These are phyloP conservation scores for Aegithalos caudatus DNA, from an alignment of 2,113 vertebrate species.

Conservation along the genomic window DNA sequence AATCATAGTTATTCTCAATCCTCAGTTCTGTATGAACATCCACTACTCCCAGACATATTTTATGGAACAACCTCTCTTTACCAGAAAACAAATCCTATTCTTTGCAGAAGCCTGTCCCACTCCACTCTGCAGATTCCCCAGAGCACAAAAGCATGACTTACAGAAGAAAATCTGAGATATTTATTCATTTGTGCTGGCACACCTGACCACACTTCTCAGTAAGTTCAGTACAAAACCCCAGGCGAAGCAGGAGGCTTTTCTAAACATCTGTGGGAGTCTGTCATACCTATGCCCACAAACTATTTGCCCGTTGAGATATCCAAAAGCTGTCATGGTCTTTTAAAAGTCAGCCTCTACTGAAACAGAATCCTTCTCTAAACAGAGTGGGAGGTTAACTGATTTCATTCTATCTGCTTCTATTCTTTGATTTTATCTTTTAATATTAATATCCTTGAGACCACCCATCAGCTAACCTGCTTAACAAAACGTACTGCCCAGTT, in stretches of 20 bases:
- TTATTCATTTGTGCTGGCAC: conserved; percentile 12
- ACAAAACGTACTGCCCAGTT: conserved; percentile 81
- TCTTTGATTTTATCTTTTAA: conserved; percentile 87
- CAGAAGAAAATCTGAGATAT: background rate
- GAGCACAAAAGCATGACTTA: background rate
- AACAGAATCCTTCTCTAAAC: conserved; percentile 71
- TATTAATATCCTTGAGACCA: conserved; percentile 91
- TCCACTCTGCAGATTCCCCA: background rate
- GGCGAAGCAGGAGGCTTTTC: conserved; percentile 41
- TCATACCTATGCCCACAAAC: conserved; percentile 22
- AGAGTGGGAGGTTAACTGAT: conserved; percentile 67
- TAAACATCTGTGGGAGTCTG: conserved; percentile 47
- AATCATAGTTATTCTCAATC: background rate
- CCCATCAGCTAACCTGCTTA: conserved; percentile 84
- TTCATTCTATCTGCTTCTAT: conserved; percentile 52
- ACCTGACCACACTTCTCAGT: conserved; percentile 19
- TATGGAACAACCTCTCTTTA: background rate
- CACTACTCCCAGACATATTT: background rate
- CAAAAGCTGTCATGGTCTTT: conserved; percentile 53
- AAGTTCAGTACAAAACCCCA: conserved; percentile 7
- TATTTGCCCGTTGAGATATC: conserved; percentile 32
- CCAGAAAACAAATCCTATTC: background rate
- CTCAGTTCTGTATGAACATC: background rate
- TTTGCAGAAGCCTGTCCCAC: background rate
- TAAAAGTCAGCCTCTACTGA: conserved; percentile 52